Evolutionary conservation across 2,888 invertebrate genomes (phyloP).

Genomic region (Andrena dorsata): DNA sequence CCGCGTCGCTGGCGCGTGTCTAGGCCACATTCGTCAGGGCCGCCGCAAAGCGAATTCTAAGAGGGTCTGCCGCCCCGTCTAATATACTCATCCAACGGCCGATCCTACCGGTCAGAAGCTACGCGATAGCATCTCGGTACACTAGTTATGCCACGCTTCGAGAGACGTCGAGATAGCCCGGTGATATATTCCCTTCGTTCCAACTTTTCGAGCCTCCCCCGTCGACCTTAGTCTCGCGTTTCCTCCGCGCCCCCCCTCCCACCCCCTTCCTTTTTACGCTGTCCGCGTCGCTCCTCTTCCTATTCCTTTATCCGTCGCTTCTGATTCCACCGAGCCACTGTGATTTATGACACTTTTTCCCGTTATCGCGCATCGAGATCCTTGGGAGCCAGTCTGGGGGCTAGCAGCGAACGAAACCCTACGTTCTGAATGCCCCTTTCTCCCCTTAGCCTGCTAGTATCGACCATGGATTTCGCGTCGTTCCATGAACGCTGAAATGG

Average conservation of each 20-base stretch:
- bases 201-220: conserved; percentile 43
- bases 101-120: conserved; percentile 60
- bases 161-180: conserved; percentile 69
- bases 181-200: conserved; percentile 70
- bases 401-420: conserved; percentile 11
- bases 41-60: conserved; percentile 71
- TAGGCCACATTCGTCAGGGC: conserved; percentile 78
- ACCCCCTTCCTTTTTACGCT: neutral
- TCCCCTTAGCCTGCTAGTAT: neutral
- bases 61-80: conserved; percentile 66
- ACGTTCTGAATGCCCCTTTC: neutral
- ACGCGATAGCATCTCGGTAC: conserved; percentile 71
- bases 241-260: conserved; percentile 21
- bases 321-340: conserved; percentile 57
- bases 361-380: conserved; percentile 62
- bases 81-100: conserved; percentile 77
- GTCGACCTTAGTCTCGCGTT: conserved; percentile 43
- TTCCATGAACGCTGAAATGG: conserved; percentile 22
- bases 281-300: conserved; percentile 4
- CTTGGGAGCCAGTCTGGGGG: conserved; percentile 21
- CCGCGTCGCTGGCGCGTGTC: conserved; percentile 73
- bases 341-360: conserved; percentile 68
- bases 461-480: neutral
- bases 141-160: conserved; percentile 73
- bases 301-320: conserved; percentile 56